Evolutionary conservation across 2,888 invertebrate genomes (phyloP).

Genomic region (Campopleginae sp.): DNA sequence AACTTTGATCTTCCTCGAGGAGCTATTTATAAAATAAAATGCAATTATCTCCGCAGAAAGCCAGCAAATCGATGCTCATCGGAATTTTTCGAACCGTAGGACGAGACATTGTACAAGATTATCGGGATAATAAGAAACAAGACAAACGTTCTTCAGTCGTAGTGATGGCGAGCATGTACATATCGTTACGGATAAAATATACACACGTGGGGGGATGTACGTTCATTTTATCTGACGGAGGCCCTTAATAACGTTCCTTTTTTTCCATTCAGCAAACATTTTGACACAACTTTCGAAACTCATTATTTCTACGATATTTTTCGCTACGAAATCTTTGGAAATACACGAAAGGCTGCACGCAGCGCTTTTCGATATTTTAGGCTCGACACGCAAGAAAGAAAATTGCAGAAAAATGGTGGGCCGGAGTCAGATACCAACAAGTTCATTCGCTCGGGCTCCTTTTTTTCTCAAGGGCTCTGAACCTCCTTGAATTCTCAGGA

Average conservation of each 20-base stretch:
- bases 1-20: neutral
- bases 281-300: neutral
- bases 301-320: neutral
- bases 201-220: neutral
- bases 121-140: conserved; percentile 61
- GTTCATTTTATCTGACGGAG: neutral
- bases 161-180: conserved; percentile 18
- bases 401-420: conserved; percentile 39
- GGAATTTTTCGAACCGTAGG: conserved; percentile 42
- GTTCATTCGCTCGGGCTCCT: conserved; percentile 52
- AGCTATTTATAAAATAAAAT: conserved; percentile 57
- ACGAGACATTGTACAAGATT: conserved; percentile 62
- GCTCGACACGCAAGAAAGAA: neutral
- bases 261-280: neutral
- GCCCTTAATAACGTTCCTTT: neutral
- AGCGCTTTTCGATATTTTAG: neutral
- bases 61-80: conserved; percentile 33
- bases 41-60: conserved; percentile 9
- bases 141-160: conserved; percentile 62
- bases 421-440: conserved; percentile 26
- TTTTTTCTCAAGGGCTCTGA: conserved; percentile 35
- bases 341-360: neutral
- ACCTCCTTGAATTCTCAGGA: conserved; percentile 51
- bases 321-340: neutral
- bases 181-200: conserved; percentile 38